phyloP scores from a whole-genome alignment of 2,113 vertebrate genomes.

The Camelus bactrianus region DNA sequence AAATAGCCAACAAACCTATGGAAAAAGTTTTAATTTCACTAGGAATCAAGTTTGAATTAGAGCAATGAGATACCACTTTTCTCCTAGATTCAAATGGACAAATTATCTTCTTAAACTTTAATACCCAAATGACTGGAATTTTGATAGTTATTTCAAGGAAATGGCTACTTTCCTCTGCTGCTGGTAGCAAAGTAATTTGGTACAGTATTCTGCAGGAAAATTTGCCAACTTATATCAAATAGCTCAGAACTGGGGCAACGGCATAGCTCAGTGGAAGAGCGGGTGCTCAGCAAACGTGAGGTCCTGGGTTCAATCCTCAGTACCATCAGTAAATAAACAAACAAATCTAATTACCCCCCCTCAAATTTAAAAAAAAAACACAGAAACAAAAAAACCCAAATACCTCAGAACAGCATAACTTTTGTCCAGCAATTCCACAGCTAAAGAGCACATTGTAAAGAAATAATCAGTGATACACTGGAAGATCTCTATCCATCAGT shows the following conservation, averaged over 20 bases:
- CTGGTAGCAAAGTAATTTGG: neutral
- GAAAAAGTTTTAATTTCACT: neutral
- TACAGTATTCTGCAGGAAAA: neutral
- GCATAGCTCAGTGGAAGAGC: too few species aligned
- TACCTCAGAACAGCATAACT: neutral
- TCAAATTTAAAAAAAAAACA: too few species aligned
- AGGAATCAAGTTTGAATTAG: neutral
- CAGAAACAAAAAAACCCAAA: too few species aligned
- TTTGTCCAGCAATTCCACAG: neutral
- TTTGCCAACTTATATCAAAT: neutral
- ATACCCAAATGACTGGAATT: neutral
- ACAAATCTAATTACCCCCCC: too few species aligned
- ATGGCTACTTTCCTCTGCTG: neutral
- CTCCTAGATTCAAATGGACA: neutral
- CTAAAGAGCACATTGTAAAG: slow-evolving; percentile 26
- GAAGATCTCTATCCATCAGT: neutral
- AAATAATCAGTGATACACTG: neutral
- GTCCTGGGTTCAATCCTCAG: too few species aligned
- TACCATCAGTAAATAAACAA: too few species aligned
- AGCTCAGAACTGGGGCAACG: neutral
- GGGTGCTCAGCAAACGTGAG: too few species aligned
- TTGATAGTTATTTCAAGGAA: neutral
- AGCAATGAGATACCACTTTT: neutral
- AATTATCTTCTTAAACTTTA: neutral
- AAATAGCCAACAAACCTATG: neutral